These are phyloP conservation scores for Scleropages formosus DNA, from an alignment of 2,797 vertebrate species.

Conservation along the genomic window DNA sequence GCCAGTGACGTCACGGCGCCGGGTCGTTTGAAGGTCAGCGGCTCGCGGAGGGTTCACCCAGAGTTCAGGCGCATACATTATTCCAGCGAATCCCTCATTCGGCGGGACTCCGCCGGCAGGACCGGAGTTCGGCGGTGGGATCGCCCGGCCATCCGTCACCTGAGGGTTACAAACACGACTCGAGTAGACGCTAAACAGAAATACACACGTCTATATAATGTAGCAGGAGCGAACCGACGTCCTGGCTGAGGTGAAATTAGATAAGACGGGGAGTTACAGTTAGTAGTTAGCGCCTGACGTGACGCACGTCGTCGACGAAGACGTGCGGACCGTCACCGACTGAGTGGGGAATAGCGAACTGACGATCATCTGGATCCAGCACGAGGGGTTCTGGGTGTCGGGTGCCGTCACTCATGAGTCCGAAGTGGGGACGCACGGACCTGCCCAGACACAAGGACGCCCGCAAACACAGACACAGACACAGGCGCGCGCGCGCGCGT, in stretches of 20 bases:
- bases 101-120: constrained; percentile 86
- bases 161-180: constrained; percentile 60
- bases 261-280: no score
- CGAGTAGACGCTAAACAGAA: no score
- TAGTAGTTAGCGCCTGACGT: no score
- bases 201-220: no score
- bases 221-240: no score
- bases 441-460: constrained; percentile 76
- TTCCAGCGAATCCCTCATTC: constrained; percentile 87
- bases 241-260: no score
- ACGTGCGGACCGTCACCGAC: constrained; percentile 65
- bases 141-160: constrained; percentile 79
- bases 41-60: constrained; percentile 87
- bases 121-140: constrained; percentile 75
- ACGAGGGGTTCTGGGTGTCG: constrained; percentile 78
- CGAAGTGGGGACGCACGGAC: constrained; percentile 77
- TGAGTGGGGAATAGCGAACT: constrained; percentile 75
- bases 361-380: constrained; percentile 80
- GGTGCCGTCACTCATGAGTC: constrained; percentile 86
- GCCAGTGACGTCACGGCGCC: constrained; percentile 85
- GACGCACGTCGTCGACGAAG: no score
- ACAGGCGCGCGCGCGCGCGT: no score
- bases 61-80: constrained; percentile 97
- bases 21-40: constrained; percentile 95
- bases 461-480: no score